Conservation (phyloP, 2,113 vertebrate genomes). For the Beaufortia kweichowensis region DNA sequence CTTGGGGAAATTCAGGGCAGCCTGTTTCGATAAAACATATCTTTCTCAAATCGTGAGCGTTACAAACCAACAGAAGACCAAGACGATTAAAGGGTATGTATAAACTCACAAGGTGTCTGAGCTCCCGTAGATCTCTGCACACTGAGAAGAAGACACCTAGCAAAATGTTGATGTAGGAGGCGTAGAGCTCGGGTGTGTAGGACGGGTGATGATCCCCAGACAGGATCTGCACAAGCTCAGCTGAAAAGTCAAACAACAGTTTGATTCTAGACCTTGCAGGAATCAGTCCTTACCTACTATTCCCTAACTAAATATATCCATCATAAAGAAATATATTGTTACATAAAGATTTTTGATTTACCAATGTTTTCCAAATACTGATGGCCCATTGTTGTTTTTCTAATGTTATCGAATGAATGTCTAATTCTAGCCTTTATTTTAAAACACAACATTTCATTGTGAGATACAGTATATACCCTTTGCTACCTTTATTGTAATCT, state of each 20-base stretch:
- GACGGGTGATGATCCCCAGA: constrained; percentile 82
- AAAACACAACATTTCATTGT: too few relatives aligned
- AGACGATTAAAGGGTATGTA: background rate
- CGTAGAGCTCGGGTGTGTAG: constrained; percentile 88
- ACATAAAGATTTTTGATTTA: too few relatives aligned
- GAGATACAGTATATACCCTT: background rate
- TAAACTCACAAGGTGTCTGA: constrained; percentile 86
- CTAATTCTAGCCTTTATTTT: too few relatives aligned
- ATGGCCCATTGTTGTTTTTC: too few relatives aligned
- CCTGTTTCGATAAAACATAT: constrained; percentile 73
- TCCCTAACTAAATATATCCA: background rate
- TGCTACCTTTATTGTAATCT: constrained; percentile 94
- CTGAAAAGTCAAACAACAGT: constrained; percentile 63
- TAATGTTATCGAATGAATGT: too few relatives aligned
- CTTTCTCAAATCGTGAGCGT: background rate
- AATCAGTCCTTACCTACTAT: background rate
- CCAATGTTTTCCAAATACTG: too few relatives aligned
- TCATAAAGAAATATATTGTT: too few relatives aligned
- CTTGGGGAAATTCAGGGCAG: constrained; percentile 91
- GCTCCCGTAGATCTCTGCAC: constrained; percentile 92
- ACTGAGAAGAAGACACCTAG: constrained; percentile 96
- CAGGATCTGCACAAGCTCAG: constrained; percentile 89
- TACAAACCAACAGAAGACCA: background rate
- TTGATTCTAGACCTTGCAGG: constrained; percentile 9
- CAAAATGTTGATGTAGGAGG: constrained; percentile 93